Evolutionary conservation across 2,888 invertebrate species (phyloP).

Genomic region (Drosophila affinis): DNA sequence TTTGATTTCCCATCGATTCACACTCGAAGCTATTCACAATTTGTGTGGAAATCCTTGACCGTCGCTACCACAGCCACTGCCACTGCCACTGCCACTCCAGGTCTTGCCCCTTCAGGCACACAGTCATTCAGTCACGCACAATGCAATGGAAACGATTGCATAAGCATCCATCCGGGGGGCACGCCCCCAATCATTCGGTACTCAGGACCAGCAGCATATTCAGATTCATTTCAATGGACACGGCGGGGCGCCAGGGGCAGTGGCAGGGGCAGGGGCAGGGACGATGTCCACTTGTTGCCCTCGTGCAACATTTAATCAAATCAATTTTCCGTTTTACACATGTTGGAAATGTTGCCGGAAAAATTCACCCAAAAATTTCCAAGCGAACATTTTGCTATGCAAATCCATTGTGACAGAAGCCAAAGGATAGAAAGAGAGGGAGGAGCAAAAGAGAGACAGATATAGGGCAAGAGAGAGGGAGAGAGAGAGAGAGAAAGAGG

Average conservation of each 20-base stretch:
- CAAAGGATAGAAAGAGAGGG: constrained; percentile 21
- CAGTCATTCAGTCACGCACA: constrained; percentile 30
- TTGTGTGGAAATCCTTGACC: not conserved
- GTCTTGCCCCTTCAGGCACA: not conserved
- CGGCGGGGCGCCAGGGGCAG: constrained; percentile 13
- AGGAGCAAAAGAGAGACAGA: constrained; percentile 1
- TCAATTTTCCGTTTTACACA: constrained; percentile 62
- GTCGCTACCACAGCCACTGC: not conserved
- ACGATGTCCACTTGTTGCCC: constrained; percentile 58
- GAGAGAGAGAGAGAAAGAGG: constrained; percentile 11
- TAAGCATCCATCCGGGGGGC: constrained; percentile 6
- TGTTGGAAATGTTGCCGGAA: constrained; percentile 52
- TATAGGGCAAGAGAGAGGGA: constrained; percentile 19
- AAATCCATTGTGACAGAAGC: constrained; percentile 68
- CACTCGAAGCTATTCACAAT: not conserved
- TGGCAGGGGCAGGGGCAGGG: not conserved
- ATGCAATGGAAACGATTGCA: constrained; percentile 19
- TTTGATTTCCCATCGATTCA: not conserved
- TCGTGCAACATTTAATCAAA: constrained; percentile 64
- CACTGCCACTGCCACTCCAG: too few relatives aligned
- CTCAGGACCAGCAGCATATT: not conserved
- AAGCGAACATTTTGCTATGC: constrained; percentile 45
- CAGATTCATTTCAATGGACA: constrained; percentile 12
- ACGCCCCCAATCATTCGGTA: constrained; percentile 16
- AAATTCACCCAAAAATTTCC: constrained; percentile 8